A percentile compares a stretch with the other conserved stretches of the same genome.
Evolutionary conservation across 2,113 vertebrate species (phyloP).

Genomic region (Riparia riparia): DNA sequence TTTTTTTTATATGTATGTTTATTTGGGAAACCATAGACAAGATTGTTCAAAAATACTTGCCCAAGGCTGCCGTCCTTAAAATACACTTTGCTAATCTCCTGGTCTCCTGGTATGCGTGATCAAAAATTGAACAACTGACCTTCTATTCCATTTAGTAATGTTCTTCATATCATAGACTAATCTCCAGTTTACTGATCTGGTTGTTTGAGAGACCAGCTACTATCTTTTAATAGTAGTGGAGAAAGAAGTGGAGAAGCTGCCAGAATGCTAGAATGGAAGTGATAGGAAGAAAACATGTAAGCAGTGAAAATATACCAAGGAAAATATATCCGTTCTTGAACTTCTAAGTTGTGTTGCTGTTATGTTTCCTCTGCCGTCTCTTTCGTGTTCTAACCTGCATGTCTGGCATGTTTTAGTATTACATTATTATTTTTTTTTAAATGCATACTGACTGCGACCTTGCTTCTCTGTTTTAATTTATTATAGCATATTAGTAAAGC

Average conservation of each 20-base stretch:
- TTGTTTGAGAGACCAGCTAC: not conserved
- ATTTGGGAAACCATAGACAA: not conserved
- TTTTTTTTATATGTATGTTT: not conserved
- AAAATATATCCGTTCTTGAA: not conserved
- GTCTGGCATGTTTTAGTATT: not conserved
- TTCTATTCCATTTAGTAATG: not conserved
- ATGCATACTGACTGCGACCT: not conserved
- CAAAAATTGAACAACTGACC: not conserved
- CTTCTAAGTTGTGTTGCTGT: not conserved
- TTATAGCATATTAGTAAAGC: constrained; percentile 61
- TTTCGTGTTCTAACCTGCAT: not conserved
- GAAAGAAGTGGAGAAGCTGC: not conserved
- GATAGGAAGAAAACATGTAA: not conserved
- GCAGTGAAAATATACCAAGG: not conserved
- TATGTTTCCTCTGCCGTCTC: not conserved
- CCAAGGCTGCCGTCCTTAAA: accelerated
- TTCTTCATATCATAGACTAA: not conserved
- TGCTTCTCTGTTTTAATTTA: constrained; percentile 67
- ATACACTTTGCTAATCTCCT: not conserved
- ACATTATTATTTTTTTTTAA: not conserved
- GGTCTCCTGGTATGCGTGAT: not conserved
- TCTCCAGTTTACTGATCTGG: not conserved
- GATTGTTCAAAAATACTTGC: not conserved
- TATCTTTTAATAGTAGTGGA: not conserved
- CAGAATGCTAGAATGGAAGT: not conserved